Conservation (phyloP, 2,888 invertebrate genomes). For the Drymonia ruficornis region DNA sequence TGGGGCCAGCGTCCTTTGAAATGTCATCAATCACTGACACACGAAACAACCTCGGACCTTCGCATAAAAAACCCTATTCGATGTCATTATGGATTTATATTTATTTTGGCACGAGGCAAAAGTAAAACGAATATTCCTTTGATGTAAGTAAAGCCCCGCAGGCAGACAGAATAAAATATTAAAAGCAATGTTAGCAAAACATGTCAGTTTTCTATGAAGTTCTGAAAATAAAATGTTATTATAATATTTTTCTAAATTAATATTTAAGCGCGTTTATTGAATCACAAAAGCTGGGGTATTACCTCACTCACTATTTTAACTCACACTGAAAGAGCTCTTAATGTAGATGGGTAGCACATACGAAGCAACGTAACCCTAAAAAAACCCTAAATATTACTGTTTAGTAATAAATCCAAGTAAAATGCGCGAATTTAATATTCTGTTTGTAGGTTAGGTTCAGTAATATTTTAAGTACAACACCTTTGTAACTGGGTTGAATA, state of each 20-base stretch:
- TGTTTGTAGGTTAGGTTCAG: too few species aligned
- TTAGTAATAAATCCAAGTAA: too few species aligned
- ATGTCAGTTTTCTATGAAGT: background rate
- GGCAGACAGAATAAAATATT: constrained; percentile 14
- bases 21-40: constrained; percentile 68
- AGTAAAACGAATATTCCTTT: constrained; percentile 8
- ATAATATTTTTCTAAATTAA: background rate
- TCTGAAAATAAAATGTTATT: too few species aligned
- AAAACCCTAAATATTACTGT: too few species aligned
- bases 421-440: too few species aligned
- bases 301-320: too few species aligned
- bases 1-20: constrained; percentile 47
- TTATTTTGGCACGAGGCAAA: constrained; percentile 34
- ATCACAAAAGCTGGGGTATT: background rate
- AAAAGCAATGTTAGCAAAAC: background rate
- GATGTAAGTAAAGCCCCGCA: constrained; percentile 17
- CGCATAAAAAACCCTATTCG: constrained; percentile 56
- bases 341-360: too few species aligned
- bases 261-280: background rate
- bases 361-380: too few species aligned
- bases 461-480: background rate
- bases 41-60: constrained; percentile 50
- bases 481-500: background rate
- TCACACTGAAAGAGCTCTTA: too few species aligned
- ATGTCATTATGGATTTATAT: constrained; percentile 58